Evolutionary conservation across 1,140 invertebrate species (phyloP), one percentile per base, ranked within the genome.

Genomic region (Macrobrachium nipponense): DNA sequence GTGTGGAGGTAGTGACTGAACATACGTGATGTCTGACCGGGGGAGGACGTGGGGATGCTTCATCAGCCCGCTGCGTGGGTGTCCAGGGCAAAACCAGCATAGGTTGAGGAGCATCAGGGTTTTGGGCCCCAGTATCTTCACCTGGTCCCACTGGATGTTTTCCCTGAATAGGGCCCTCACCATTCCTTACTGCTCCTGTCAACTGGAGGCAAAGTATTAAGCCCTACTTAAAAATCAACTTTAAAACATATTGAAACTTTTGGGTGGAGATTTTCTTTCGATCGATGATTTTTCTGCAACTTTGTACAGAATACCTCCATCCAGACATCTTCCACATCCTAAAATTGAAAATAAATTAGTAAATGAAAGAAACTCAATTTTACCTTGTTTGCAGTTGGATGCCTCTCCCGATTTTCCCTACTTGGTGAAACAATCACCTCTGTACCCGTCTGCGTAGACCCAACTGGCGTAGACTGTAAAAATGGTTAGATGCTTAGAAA

Each of bases 351-450:
- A 18, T 23, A 77, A 44, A 77, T 59, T 20, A 58, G 75, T 11
- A 58, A 15, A 20, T 15, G 23, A 44, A 23, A 44, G 44, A 60
- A n/a, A 23, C 17, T 20, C 60, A 64, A 80, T 20, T 68, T 87
- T 89, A 87, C 86, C 86, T 87, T 86, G 58, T 79, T 85, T 66
- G 88, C 86, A 59, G 88, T 80, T 73, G 88, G 85, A 64, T 89
- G 88, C 72, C 88, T 87, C 73, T 89, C 88, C n/a, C 88, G 82
- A 78, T 87, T 89, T 59, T 89, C 88, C 82, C 88, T 85, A 79
- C 86, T 97, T 85, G 96, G 96, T 90, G 96, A 97, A 89, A 97
- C 95, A 83, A 97, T 94, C 81, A 96, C 94, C 92, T 97, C 96
- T 90, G 97, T 96, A 88, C 96, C 96, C 86, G 91, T 91, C 92